Base-by-base conservation (phyloP, 2,888 invertebrate species). In the Amaurobius ferox region DNA sequence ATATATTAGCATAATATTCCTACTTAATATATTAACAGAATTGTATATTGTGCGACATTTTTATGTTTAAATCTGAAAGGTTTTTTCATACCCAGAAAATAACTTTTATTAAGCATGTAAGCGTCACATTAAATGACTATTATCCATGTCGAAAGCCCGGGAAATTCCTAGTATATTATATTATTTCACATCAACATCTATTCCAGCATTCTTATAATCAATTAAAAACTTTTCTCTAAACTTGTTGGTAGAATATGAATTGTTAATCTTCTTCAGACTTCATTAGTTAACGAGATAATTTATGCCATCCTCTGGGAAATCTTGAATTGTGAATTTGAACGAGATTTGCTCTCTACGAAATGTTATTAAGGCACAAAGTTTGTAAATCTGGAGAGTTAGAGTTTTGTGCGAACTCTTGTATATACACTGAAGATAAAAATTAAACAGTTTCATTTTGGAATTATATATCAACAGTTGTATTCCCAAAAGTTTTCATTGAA, bases 391-490 rank as follows among this genome's bases (percentile, higher is more conserved):
- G n/a, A n/a, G 23, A 23, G 55, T 23, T 55, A 23, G 55, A 23
- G 23, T 23, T 55, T 23, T 23, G 11, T 55, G 23, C 3, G 11
- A 55, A 55, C 23, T 55, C 23, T 55, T 23, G 23, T n/a, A 23
- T 55, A 23, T 23, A 55, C 55, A 6, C 23, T n/a, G n/a, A 55
- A 55, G 55, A 55, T 55, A 55, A 55, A 55, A 19, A 55, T 23
- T 19, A 55, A 44, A 55, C 23, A 55, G 55, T 55, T 55, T 55
- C 55, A 55, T 55, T 55, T 55, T 55, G 23, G 55, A 55, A 55
- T 55, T 55, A 23, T 55, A 55, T 23, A 23, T 55, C 19, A 55
- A 55, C 55, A 55, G 16, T 55, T 55, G 23, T 16, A 55, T 55
- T 55, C 55, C 55, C 55, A 5, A 23, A 55, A 1, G 55, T 55